Percentiles rank a stretch among this genome's conserved stretches.
Evolutionary conservation across 1,140 invertebrate genomes (phyloP).

Genomic region (Antheraea pernyi): DNA sequence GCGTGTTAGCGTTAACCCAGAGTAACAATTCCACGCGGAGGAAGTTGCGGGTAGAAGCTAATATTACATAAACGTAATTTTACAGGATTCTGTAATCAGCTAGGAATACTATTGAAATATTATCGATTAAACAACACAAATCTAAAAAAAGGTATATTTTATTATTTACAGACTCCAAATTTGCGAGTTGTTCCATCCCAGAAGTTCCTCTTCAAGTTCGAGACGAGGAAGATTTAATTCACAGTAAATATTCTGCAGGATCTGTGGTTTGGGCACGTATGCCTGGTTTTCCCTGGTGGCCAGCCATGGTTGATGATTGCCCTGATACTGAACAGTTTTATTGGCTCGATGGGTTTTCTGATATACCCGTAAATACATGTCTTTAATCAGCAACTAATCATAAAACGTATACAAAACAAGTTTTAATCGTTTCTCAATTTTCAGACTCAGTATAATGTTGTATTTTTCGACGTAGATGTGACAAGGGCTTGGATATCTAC

Average conservation of each 20-base stretch:
- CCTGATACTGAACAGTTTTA: conserved; percentile 83
- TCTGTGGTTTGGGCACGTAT: conserved; percentile 84
- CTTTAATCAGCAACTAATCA: too few species aligned
- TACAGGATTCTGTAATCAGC: too few species aligned
- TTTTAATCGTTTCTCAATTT: conserved; percentile 25
- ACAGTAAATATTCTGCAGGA: conserved; percentile 80
- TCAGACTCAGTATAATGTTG: conserved; percentile 83
- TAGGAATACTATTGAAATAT: too few species aligned
- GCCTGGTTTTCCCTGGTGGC: conserved; percentile 85
- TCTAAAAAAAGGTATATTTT: background rate
- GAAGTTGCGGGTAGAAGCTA: too few species aligned
- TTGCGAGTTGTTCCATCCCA: conserved; percentile 74
- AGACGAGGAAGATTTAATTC: conserved; percentile 78
- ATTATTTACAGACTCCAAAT: conserved; percentile 16
- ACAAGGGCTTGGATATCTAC: conserved; percentile 79
- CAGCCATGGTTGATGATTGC: conserved; percentile 86
- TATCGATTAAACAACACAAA: too few species aligned
- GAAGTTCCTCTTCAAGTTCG: conserved; percentile 63
- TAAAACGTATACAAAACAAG: too few species aligned
- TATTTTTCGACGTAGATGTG: conserved; percentile 80
- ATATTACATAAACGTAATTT: too few species aligned
- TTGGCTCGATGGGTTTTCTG: conserved; percentile 74
- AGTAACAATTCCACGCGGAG: too few species aligned
- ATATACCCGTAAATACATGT: conserved; percentile 71
- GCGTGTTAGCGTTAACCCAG: too few species aligned